These are phyloP conservation scores for Sarcophaga variegata DNA, from an alignment of 2,888 invertebrate genomes.

Conservation along the genomic window DNA sequence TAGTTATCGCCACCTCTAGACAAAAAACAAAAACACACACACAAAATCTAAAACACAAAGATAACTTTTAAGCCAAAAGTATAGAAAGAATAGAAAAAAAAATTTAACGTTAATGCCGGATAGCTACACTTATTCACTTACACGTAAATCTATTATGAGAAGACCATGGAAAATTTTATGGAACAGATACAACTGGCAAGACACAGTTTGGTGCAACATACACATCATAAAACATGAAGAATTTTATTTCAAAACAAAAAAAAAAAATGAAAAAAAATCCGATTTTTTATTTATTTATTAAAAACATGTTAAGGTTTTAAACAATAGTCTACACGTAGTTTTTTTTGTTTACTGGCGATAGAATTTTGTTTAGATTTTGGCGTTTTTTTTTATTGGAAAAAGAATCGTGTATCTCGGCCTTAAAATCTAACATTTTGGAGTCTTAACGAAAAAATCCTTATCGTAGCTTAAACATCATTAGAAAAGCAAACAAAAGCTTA, in stretches of 20 bases:
- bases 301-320: conserved; percentile 60
- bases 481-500: conserved; percentile 44
- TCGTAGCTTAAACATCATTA: conserved; percentile 61
- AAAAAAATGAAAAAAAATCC: neutral
- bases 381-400: neutral
- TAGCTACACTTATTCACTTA: neutral
- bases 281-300: conserved; percentile 35
- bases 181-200: neutral
- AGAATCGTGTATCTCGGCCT: conserved; percentile 61
- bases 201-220: neutral
- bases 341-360: conserved; percentile 25
- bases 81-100: neutral
- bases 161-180: neutral
- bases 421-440: conserved; percentile 43
- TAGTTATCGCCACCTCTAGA: conserved; percentile 67
- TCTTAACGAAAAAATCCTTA: conserved; percentile 52
- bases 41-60: conserved; percentile 37
- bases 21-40: conserved; percentile 2
- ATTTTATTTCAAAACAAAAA: conserved; percentile 30
- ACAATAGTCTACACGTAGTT: conserved; percentile 49
- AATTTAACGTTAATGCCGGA: neutral
- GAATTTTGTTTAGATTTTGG: conserved; percentile 46
- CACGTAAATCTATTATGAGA: neutral
- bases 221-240: conserved; percentile 54
- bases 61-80: conserved; percentile 56